These are phyloP conservation scores for Syrrhaptes paradoxus DNA, from an alignment of 2,113 vertebrate species.

Conservation along the genomic window DNA sequence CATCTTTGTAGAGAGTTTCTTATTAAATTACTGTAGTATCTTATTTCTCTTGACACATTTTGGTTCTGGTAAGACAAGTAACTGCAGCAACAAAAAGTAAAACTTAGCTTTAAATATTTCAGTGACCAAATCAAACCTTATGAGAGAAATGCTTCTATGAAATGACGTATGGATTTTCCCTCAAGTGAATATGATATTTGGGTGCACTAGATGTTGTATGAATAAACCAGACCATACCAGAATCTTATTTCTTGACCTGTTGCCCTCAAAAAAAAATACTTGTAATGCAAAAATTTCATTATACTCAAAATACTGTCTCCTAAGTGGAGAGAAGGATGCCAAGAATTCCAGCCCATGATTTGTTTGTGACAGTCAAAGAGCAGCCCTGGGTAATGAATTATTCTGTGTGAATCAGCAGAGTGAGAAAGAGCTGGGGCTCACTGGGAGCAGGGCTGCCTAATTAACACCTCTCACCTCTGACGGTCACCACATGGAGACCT, in stretches of 20 bases:
- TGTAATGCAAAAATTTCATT: background rate
- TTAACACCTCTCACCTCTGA: slow-evolving; percentile 30
- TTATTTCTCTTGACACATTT: background rate
- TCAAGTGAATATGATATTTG: background rate
- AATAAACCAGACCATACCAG: background rate
- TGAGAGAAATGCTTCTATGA: background rate
- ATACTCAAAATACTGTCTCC: background rate
- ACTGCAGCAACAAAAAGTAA: background rate
- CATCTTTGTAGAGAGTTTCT: background rate
- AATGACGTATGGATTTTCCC: background rate
- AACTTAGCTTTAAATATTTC: background rate
- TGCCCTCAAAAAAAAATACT: background rate
- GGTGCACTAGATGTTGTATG: background rate
- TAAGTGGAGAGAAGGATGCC: background rate
- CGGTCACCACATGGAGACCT: background rate
- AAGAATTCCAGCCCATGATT: background rate
- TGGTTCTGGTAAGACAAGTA: background rate
- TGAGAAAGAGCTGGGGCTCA: background rate
- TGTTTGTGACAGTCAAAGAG: background rate
- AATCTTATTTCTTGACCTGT: background rate
- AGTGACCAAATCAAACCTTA: background rate
- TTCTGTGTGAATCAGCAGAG: background rate
- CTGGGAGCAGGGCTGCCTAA: background rate
- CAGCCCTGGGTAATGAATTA: background rate
- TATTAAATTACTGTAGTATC: background rate